Base-by-base conservation (phyloP, 2,888 invertebrate genomes). In the Ceraclea dissimilis region DNA sequence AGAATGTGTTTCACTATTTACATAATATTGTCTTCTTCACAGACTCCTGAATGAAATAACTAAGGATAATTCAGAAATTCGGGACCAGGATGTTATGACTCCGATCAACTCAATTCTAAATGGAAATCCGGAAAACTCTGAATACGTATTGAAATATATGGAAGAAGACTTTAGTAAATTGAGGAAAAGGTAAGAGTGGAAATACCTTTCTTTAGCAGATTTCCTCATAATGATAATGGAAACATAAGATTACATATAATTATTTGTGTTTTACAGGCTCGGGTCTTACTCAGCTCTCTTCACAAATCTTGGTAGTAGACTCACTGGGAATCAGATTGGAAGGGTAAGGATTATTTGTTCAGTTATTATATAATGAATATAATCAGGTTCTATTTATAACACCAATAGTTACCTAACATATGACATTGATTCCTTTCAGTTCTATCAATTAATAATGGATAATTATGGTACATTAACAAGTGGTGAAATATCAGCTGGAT, bases 161-260 rank as follows among this genome's bases (percentile, higher is more conserved):
- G 39, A 39, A 47, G 57, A 68, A 0, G 75, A 79, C 57, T 70
- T 72, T 47, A 63, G 67, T 2, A 60, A 65, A 1, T 74, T 79
- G 68, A 68, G 62, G n/a, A 64, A 66, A 1, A 69, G 71, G 76
- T 77, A 64, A 69, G n/a, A n/a, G n/a, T n/a, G n/a, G n/a, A n/a
- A n/a, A n/a, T n/a, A n/a, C n/a, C n/a, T n/a, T n/a, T n/a, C n/a
- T n/a, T n/a, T n/a, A n/a, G n/a, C n/a, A n/a, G n/a, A n/a, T n/a
- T n/a, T n/a, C n/a, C n/a, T n/a, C n/a, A n/a, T n/a, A n/a, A n/a
- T n/a, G n/a, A n/a, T n/a, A n/a, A n/a, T n/a, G n/a, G n/a, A n/a
- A n/a, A n/a, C n/a, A n/a, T n/a, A n/a, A n/a, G n/a, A n/a, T n/a
- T n/a, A n/a, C n/a, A n/a, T n/a, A n/a, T n/a, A n/a, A n/a, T n/a